Conservation (phyloP, 2,113 vertebrate species). For the Acanthisitta chloris region DNA sequence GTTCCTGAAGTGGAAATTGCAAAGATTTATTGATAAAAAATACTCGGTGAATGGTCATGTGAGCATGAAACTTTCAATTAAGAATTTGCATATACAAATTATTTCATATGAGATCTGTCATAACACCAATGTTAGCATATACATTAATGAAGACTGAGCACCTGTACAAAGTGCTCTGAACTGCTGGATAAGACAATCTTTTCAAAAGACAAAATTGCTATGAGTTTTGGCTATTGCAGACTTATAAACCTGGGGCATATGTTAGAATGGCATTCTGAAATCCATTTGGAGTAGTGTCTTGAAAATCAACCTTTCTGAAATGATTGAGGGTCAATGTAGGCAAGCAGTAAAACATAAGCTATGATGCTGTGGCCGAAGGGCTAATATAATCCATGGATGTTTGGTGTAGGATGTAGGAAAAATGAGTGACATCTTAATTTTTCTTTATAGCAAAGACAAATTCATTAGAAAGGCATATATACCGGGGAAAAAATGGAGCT, state of each 20-base stretch:
- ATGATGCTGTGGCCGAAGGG: not conserved
- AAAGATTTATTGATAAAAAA: not conserved
- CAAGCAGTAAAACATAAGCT: not conserved
- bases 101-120: not conserved
- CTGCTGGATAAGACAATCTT: not conserved
- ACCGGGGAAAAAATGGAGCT: not conserved
- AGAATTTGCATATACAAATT: not conserved
- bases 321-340: not conserved
- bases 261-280: not conserved
- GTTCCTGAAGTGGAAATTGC: not conserved
- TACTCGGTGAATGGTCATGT: not conserved
- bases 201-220: not conserved
- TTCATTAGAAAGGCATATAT: not conserved
- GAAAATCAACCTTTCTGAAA: not conserved
- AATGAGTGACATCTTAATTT: not conserved
- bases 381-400: not conserved
- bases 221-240: not conserved
- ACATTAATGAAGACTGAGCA: not conserved
- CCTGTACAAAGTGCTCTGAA: not conserved
- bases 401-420: not conserved
- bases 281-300: not conserved
- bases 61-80: not conserved
- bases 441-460: not conserved
- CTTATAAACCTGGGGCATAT: not conserved
- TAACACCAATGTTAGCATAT: accelerated